Evolutionary conservation across 2,797 vertebrate genomes (phyloP).

Genomic region (Heteromormyrus szaboi): DNA sequence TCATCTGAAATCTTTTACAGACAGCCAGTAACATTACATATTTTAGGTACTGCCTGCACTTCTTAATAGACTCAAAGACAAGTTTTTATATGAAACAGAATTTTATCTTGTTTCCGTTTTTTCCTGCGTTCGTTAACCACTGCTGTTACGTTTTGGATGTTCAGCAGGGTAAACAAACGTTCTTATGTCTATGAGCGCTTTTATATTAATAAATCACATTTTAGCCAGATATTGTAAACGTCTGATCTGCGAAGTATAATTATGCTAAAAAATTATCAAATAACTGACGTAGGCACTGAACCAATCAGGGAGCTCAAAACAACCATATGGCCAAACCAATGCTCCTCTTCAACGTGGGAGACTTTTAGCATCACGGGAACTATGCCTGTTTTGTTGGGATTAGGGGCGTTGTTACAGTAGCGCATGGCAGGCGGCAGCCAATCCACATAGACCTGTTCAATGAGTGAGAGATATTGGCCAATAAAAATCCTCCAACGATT

Average conservation of each 20-base stretch:
- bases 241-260: neutral
- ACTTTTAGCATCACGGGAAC: slow-evolving; percentile 48
- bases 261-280: neutral
- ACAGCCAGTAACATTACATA: neutral
- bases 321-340: slow-evolving; percentile 37
- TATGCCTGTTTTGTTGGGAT: slow-evolving; percentile 26
- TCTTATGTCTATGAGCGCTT: neutral
- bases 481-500: slow-evolving; percentile 18
- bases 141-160: neutral
- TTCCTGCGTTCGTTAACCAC: neutral
- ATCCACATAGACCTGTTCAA: slow-evolving; percentile 30
- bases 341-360: slow-evolving; percentile 22
- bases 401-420: slow-evolving; percentile 29
- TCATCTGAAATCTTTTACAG: neutral
- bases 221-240: neutral
- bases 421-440: slow-evolving; percentile 41
- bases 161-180: neutral
- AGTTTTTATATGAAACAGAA: neutral
- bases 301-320: slow-evolving; percentile 41
- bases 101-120: neutral
- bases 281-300: slow-evolving; percentile 39
- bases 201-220: neutral
- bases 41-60: neutral
- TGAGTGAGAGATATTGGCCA: slow-evolving; percentile 32
- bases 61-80: neutral